These are phyloP conservation scores for Pediacus dermestoides DNA, from an alignment of 2,888 invertebrate genomes.

Conservation along the genomic window DNA sequence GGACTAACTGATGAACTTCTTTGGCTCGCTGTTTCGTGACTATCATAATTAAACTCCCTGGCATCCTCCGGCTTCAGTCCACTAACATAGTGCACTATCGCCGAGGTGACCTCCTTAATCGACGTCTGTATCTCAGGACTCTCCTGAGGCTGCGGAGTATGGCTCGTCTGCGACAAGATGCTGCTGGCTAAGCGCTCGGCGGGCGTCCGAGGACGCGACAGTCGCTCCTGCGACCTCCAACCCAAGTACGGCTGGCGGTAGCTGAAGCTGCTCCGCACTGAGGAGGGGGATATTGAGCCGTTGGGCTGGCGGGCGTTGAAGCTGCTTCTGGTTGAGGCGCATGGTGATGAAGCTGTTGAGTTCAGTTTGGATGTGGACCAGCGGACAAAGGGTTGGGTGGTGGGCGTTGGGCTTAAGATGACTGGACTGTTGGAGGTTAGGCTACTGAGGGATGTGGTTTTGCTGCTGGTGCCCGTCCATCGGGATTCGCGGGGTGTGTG, in stretches of 20 bases:
- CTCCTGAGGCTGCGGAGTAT: conserved; percentile 35
- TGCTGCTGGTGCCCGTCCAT: conserved; percentile 59
- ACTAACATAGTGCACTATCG: conserved; percentile 87
- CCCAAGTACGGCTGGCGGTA: conserved; percentile 86
- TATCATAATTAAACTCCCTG: conserved; percentile 32
- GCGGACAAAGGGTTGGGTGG: conserved; percentile 55
- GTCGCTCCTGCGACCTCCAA: conserved; percentile 81
- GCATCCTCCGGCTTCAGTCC: conserved; percentile 58
- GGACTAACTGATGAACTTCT: conserved; percentile 46
- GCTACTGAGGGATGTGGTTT: conserved; percentile 82
- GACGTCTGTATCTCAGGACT: conserved; percentile 74
- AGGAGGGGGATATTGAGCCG: conserved; percentile 61
- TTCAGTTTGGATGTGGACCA: conserved; percentile 76
- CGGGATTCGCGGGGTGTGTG: conserved; percentile 55
- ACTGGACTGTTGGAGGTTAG: conserved; percentile 54
- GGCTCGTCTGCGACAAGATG: conserved; percentile 50
- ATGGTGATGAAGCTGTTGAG: conserved; percentile 70
- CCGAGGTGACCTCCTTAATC: conserved; percentile 89
- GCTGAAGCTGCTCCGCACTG: conserved; percentile 72
- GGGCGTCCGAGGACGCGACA: conserved; percentile 76
- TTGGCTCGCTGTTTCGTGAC: conserved; percentile 40
- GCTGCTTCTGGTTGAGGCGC: conserved; percentile 69
- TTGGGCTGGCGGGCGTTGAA: conserved; percentile 62
- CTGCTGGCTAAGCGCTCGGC: conserved; percentile 76
- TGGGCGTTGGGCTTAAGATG: conserved; percentile 45